These are phyloP conservation scores for Synanthedon andrenaeformis DNA, from an alignment of 2,888 invertebrate species.

Conservation along the genomic window DNA sequence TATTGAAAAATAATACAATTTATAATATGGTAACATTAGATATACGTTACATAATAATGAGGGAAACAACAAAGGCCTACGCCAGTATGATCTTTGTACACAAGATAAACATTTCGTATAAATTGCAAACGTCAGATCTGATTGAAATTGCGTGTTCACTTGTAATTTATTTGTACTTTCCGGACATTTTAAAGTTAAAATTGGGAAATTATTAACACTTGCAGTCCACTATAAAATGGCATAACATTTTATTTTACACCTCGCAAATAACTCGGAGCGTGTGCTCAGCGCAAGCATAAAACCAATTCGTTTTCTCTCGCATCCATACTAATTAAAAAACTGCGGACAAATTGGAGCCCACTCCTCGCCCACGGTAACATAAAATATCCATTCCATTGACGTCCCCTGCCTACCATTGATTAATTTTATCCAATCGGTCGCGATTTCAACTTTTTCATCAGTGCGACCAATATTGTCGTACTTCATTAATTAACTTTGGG, in stretches of 20 bases:
- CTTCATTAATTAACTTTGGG: slow-evolving; percentile 36
- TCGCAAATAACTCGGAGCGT: slow-evolving; percentile 15
- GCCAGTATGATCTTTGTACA: no score
- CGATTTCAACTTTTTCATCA: slow-evolving; percentile 53
- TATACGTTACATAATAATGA: no score
- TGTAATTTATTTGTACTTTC: no score
- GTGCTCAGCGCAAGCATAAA: slow-evolving; percentile 34
- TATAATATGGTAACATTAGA: no score
- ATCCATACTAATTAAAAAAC: slow-evolving; percentile 66
- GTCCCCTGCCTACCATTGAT: slow-evolving; percentile 42
- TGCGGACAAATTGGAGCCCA: slow-evolving; percentile 64
- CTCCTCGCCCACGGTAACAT: slow-evolving; percentile 61
- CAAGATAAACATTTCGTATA: neutral
- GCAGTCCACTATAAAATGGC: slow-evolving; percentile 2
- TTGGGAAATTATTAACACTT: neutral
- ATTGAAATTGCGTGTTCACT: neutral
- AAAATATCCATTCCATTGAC: slow-evolving; percentile 62
- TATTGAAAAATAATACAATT: no score
- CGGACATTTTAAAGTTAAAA: neutral
- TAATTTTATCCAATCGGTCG: slow-evolving; percentile 61
- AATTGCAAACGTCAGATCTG: neutral
- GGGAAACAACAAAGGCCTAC: no score
- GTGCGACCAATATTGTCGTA: slow-evolving; percentile 39
- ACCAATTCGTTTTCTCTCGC: slow-evolving; percentile 57
- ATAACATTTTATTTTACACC: slow-evolving; percentile 17